These are phyloP conservation scores for Spinibarbus caldwelli DNA, from an alignment of 2,797 vertebrate species.

Conservation along the genomic window DNA sequence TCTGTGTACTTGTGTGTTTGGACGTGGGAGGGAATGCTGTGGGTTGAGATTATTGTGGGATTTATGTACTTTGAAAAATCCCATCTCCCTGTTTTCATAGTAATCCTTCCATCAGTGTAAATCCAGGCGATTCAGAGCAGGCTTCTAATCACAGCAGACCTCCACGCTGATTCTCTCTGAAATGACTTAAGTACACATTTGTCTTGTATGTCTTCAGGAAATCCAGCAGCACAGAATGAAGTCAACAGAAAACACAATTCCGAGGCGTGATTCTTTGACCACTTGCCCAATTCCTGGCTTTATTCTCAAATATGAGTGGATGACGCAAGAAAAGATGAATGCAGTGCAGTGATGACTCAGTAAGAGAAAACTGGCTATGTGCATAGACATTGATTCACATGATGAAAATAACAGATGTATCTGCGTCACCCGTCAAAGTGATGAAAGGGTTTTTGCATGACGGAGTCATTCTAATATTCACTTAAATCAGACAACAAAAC, in stretches of 20 bases:
- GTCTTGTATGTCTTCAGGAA: slow-evolving; percentile 8
- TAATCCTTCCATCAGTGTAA: slow-evolving; percentile 62
- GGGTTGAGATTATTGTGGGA: slow-evolving; percentile 58
- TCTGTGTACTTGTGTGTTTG: not conserved
- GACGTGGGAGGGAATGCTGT: slow-evolving; percentile 43
- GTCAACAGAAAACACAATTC: not conserved
- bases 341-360: not conserved
- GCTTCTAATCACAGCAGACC: slow-evolving; percentile 47
- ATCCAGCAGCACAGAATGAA: slow-evolving; percentile 8
- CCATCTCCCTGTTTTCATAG: slow-evolving; percentile 53
- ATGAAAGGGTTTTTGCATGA: not conserved
- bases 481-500: not conserved
- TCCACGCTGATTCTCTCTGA: slow-evolving; percentile 20
- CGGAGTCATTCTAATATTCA: not conserved
- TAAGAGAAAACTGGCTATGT: not conserved
- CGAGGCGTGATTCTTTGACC: not conserved
- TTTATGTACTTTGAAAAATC: slow-evolving; percentile 59
- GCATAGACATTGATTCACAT: not conserved
- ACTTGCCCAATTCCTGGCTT: not conserved
- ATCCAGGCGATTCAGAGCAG: slow-evolving; percentile 47
- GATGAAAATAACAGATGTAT: not conserved
- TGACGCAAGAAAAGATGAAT: slow-evolving; percentile 1
- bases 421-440: not conserved
- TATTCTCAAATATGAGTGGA: slow-evolving; percentile 5
- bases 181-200: slow-evolving; percentile 35